These are phyloP conservation scores for Drepana falcataria DNA, from an alignment of 2,888 invertebrate genomes.

Conservation along the genomic window DNA sequence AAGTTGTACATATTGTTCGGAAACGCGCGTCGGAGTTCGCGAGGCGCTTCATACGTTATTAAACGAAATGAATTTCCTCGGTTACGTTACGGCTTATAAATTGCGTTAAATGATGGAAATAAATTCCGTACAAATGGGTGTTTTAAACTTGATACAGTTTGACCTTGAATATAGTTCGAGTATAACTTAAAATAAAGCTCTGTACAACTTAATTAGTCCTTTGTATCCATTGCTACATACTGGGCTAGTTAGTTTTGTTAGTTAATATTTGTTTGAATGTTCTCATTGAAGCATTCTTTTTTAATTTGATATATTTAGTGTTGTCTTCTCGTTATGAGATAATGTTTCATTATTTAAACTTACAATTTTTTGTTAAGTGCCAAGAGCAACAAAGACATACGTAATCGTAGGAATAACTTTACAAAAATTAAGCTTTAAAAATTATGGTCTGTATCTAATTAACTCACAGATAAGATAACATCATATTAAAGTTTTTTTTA, in stretches of 20 bases:
- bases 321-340: neutral
- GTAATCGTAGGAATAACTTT: neutral
- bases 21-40: constrained; percentile 15
- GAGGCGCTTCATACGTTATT: constrained; percentile 24
- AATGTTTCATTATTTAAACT: too few species aligned
- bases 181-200: constrained; percentile 29
- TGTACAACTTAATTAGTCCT: neutral
- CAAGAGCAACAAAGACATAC: constrained; percentile 2
- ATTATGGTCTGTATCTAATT: too few species aligned
- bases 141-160: constrained; percentile 31
- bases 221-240: constrained; percentile 14
- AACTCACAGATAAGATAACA: too few species aligned
- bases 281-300: constrained; percentile 20
- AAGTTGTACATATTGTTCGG: constrained; percentile 18
- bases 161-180: constrained; percentile 39
- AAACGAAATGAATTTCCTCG: constrained; percentile 25
- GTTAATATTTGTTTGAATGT: constrained; percentile 33
- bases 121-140: constrained; percentile 32
- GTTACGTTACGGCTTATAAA: constrained; percentile 56
- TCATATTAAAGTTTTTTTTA: too few species aligned
- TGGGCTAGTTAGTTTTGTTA: constrained; percentile 21
- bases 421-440: too few species aligned
- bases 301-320: constrained; percentile 35
- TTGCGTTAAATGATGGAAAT: constrained; percentile 45
- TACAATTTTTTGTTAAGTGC: neutral